Evolutionary conservation across 2,113 vertebrate species (phyloP), one percentile per base, ranked within the genome.

Genomic region (Phrynocephalus versicolor): DNA sequence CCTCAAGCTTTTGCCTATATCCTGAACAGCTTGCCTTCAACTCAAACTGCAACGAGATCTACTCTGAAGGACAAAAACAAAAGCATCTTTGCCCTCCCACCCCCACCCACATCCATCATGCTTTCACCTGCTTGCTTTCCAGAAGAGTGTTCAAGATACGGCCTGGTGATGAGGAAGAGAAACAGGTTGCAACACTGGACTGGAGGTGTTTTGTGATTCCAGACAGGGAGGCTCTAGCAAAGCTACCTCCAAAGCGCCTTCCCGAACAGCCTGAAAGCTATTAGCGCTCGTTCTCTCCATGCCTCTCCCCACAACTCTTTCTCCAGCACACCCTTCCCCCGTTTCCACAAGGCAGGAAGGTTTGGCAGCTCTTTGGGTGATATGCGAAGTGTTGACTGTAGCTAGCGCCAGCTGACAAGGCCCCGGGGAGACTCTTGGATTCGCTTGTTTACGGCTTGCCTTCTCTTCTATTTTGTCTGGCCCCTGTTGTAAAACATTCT

Each of bases 381-480:
- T 88, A 86, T 57, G 84, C 85, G 69, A 80, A 76, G 81, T 87
- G 88, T 35, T 90, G 88, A 88, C 89, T 87, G 64, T 70, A 88
- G 81, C 77, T 88, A 85, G 90, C 84, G 85, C 23, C 70, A 51
- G 25, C 81, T 91, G 88, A 94, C 67, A 88, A 73, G 72, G n/a
- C 86, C 79, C 75, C 33, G 3, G 85, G 86, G 89, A 92, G 88
- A 90, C 62, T 65, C 82, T 85, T 30, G n/a, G 6, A 90, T 74
- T 33, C 90, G 81, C 84, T 85, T 90, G 69, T 93, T 93, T 93
- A 92, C 86, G 84, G 84, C 79, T 88, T 62, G 71, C 60, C n/a
- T 84, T 60, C n/a, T 79, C n/a, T 51, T 64, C 37, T 58, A 79
- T 86, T 90, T 90, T 12, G 33, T 83, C 85, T 87, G 87, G 86